Percentiles rank a stretch among this genome's conserved stretches.
Evolutionary conservation across 2,797 vertebrate genomes (phyloP).

Genomic region (Tamandua tetradactyla): DNA sequence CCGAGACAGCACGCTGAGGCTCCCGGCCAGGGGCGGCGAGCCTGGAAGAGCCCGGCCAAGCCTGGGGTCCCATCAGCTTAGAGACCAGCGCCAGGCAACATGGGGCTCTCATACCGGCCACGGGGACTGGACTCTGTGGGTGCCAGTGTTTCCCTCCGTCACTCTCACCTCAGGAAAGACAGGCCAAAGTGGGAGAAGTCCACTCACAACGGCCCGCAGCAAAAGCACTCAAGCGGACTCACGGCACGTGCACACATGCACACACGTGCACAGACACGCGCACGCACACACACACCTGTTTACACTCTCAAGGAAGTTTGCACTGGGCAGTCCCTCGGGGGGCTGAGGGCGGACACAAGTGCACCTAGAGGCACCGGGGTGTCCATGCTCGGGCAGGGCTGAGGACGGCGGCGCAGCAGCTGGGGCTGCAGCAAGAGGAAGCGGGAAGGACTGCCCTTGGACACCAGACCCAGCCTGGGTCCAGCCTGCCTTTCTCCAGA

Average conservation of each 20-base stretch:
- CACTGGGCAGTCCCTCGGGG: neutral
- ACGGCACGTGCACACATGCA: too few relatives aligned
- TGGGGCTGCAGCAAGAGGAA: neutral
- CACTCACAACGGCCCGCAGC: neutral
- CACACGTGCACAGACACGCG: too few relatives aligned
- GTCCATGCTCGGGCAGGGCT: neutral
- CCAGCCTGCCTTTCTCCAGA: neutral
- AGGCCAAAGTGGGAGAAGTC: neutral
- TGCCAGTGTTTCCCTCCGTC: neutral
- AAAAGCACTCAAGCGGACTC: neutral
- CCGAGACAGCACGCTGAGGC: neutral
- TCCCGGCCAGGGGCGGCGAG: too few relatives aligned
- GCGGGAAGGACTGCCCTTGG: neutral
- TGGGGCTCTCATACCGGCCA: neutral
- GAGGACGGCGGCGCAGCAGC: neutral
- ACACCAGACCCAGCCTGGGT: too few relatives aligned
- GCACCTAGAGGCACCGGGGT: neutral
- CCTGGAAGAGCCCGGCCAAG: neutral
- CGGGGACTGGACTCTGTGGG: neutral
- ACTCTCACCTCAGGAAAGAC: neutral
- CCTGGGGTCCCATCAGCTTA: neutral
- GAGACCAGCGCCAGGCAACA: neutral
- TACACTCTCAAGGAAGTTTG: conserved; percentile 14
- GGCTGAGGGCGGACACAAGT: neutral
- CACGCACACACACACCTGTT: neutral